Evolutionary conservation across 1,140 invertebrate genomes (phyloP).

Genomic region (Saccostrea echinata): DNA sequence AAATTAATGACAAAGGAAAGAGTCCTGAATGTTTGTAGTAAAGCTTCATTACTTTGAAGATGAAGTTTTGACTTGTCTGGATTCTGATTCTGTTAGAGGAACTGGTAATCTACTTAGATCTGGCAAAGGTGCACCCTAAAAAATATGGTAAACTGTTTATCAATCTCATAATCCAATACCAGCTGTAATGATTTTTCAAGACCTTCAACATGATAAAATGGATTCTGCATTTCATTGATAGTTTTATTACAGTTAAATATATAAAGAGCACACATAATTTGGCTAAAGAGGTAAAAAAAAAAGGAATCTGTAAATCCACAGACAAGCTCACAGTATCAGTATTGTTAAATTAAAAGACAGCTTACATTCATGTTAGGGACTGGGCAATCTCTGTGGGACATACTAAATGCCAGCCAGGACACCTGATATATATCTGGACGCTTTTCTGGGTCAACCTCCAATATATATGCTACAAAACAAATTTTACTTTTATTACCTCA

Average conservation of each 20-base stretch:
- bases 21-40: not conserved
- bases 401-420: conserved; percentile 88
- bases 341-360: not conserved
- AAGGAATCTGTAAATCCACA: not conserved
- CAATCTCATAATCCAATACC: too few species aligned
- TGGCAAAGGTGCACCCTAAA: conserved; percentile 79
- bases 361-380: conserved; percentile 91
- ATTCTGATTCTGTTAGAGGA: conserved; percentile 84
- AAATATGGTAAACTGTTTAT: not conserved
- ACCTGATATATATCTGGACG: conserved; percentile 95
- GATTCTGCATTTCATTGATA: too few species aligned
- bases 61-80: conserved; percentile 74
- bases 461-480: conserved; percentile 87
- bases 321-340: not conserved
- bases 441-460: conserved; percentile 90
- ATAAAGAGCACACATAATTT: too few species aligned
- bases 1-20: not conserved
- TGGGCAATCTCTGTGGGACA: conserved; percentile 88
- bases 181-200: too few species aligned
- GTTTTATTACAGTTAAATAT: too few species aligned
- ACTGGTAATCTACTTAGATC: conserved; percentile 85
- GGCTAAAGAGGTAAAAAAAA: not conserved
- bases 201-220: too few species aligned
- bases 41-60: conserved; percentile 68
- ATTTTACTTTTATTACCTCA: not conserved